phyloP scores from a whole-genome alignment of 2,113 vertebrate species.

The Sitta europaea region DNA sequence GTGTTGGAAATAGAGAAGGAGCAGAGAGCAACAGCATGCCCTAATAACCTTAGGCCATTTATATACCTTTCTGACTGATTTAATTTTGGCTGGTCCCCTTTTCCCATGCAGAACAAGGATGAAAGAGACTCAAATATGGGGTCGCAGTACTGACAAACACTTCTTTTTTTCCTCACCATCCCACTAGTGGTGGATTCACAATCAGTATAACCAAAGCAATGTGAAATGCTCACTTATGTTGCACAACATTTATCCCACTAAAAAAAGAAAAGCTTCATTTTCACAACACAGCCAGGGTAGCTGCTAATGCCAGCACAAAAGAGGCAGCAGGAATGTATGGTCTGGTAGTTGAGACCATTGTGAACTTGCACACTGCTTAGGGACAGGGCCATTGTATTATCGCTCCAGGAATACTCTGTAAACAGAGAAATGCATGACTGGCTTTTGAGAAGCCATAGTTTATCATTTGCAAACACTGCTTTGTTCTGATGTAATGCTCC shows the following conservation, averaged over 20 bases:
- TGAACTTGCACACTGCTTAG: background rate
- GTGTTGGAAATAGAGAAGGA: background rate
- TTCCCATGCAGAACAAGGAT: background rate
- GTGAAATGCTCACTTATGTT: background rate
- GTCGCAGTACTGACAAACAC: background rate
- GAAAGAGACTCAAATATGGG: background rate
- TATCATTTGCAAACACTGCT: background rate
- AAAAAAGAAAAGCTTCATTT: background rate
- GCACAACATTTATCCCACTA: background rate
- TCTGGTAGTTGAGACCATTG: background rate
- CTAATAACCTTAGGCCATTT: background rate
- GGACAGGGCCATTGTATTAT: background rate
- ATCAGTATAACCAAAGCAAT: background rate
- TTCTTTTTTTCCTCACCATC: background rate
- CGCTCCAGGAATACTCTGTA: background rate
- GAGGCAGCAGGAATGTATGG: background rate
- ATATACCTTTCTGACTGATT: background rate
- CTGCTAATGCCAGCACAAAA: slow-evolving; percentile 9
- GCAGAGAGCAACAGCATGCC: background rate
- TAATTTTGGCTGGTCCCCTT: background rate
- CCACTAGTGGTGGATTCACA: background rate
- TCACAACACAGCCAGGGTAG: background rate
- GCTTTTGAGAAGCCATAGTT: background rate
- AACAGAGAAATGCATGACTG: slow-evolving; percentile 5
- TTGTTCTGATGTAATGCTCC: background rate